Conservation (phyloP, 2,113 vertebrate genomes). For the Delphinapterus leucas region DNA sequence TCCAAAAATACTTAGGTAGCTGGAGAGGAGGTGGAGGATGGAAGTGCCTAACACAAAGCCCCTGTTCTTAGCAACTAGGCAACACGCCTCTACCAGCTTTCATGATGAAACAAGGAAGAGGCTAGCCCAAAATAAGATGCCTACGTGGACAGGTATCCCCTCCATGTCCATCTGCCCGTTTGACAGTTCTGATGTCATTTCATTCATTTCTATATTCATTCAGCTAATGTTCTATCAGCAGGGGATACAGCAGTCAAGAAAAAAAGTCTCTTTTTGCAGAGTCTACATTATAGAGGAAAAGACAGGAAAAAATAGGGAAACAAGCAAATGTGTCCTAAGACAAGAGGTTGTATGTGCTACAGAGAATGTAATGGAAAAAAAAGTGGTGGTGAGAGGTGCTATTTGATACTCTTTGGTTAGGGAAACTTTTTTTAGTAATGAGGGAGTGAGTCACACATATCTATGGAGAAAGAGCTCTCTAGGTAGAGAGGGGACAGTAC, state of each 20-base stretch:
- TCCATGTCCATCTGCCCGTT: not conserved
- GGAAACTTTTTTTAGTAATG: not conserved
- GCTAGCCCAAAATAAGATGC: not conserved
- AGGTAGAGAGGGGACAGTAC: not conserved
- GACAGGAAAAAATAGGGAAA: not conserved
- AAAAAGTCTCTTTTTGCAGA: not conserved
- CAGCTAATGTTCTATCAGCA: not conserved
- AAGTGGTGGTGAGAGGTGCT: not conserved
- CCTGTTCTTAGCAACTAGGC: not conserved
- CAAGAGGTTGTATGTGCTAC: not conserved
- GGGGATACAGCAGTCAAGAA: rapidly evolving
- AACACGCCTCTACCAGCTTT: not conserved
- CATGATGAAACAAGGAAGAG: not conserved
- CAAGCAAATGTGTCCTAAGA: not conserved
- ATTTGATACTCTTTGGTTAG: not conserved
- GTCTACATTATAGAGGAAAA: not conserved
- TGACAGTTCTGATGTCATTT: not conserved
- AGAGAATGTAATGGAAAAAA: not conserved
- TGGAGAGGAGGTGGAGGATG: not conserved
- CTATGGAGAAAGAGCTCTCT: not conserved
- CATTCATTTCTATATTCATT: not conserved
- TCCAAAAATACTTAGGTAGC: not conserved
- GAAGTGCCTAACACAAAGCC: not conserved
- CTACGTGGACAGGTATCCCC: not conserved
- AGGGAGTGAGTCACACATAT: not conserved